A percentile compares a stretch with the other conserved stretches of the same genome.
These are phyloP conservation scores for Gymnocephalus cernua DNA, from an alignment of 2,113 vertebrate genomes.

Conservation along the genomic window DNA sequence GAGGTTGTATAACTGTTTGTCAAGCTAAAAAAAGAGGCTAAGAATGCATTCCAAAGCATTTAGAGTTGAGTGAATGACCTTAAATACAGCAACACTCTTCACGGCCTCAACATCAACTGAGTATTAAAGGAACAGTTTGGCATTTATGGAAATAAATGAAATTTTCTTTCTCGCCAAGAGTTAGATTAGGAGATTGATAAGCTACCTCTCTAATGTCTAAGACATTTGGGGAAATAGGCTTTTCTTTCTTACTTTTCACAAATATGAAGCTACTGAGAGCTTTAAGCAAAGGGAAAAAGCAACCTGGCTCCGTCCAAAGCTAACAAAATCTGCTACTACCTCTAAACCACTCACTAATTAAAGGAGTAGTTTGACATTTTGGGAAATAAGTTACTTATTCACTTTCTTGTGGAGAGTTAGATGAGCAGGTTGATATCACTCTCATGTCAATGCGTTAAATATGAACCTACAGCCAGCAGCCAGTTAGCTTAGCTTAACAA, in stretches of 20 bases:
- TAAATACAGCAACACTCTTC: background rate
- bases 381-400: background rate
- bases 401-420: background rate
- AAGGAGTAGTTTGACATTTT: background rate
- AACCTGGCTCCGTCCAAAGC: background rate
- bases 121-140: background rate
- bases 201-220: background rate
- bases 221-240: background rate
- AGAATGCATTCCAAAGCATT: background rate
- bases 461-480: no score
- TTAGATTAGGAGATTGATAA: background rate
- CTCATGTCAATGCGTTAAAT: no score
- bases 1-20: background rate
- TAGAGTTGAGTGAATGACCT: background rate
- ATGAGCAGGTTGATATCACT: background rate
- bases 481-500: no score
- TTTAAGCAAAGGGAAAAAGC: background rate
- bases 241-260: background rate
- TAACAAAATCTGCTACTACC: background rate
- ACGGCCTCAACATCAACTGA: background rate
- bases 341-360: background rate
- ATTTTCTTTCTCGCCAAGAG: background rate
- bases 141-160: background rate
- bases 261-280: background rate
- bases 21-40: background rate